phyloP scores from a whole-genome alignment of 2,797 vertebrate genomes.

The Pangasius mekongensis region DNA sequence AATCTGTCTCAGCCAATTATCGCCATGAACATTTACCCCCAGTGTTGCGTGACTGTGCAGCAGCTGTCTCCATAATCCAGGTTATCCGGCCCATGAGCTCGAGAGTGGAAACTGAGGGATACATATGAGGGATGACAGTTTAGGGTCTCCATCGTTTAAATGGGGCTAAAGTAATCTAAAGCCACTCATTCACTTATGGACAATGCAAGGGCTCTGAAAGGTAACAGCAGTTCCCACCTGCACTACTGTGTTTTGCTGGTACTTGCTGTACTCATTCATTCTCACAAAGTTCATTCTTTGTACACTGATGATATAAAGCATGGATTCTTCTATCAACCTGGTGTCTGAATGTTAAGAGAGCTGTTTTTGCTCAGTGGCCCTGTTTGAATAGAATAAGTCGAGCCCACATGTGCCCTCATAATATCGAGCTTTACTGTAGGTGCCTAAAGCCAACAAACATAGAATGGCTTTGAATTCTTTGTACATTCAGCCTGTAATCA shows the following conservation, averaged over 20 bases:
- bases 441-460: constrained; percentile 74
- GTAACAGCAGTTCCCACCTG: constrained; percentile 16
- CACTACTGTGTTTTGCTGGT: neutral
- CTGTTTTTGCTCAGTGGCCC: constrained; percentile 25
- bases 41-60: constrained; percentile 63
- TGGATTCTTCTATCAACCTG: constrained; percentile 6
- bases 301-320: constrained; percentile 8
- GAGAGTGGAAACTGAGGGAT: constrained; percentile 55
- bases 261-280: constrained; percentile 1
- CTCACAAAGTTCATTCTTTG: neutral
- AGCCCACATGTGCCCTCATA: constrained; percentile 72
- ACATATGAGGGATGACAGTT: constrained; percentile 62
- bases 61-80: constrained; percentile 67
- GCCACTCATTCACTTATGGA: constrained; percentile 29
- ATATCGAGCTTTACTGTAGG: constrained; percentile 67
- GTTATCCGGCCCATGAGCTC: constrained; percentile 62
- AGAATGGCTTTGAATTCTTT: constrained; percentile 69
- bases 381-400: constrained; percentile 57
- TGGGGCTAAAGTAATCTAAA: constrained; percentile 51
- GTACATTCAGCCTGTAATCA: constrained; percentile 69
- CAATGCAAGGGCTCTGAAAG: constrained; percentile 19
- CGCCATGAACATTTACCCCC: constrained; percentile 46
- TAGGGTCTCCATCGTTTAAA: constrained; percentile 55
- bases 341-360: constrained; percentile 25
- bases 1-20: constrained; percentile 50